These are phyloP conservation scores for Neogobius melanostomus DNA, from an alignment of 2,113 vertebrate species.

Conservation along the genomic window DNA sequence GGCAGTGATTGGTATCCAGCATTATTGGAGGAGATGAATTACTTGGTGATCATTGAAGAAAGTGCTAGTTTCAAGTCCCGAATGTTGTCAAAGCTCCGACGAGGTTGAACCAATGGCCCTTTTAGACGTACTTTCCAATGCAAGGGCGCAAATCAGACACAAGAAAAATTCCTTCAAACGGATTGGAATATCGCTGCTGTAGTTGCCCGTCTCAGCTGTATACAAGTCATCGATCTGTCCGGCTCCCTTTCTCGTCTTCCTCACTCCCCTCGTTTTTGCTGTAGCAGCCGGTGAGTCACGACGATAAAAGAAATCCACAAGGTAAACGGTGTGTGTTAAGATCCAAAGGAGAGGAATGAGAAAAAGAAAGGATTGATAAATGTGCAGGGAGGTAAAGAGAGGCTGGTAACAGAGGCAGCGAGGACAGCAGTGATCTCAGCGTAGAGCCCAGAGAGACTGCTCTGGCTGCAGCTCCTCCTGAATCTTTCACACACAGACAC, in stretches of 20 bases:
- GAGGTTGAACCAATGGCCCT: slow-evolving; percentile 29
- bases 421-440: slow-evolving; percentile 49
- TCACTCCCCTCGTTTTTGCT: slow-evolving; percentile 53
- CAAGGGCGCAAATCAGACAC: slow-evolving; percentile 10
- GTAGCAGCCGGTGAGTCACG: slow-evolving; percentile 59
- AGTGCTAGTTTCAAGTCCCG: slow-evolving; percentile 14
- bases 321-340: slow-evolving; percentile 28
- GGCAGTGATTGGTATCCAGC: slow-evolving; percentile 78
- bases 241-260: slow-evolving; percentile 43
- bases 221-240: slow-evolving; percentile 53
- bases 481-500: slow-evolving; percentile 38
- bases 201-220: slow-evolving; percentile 27
- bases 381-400: slow-evolving; percentile 36
- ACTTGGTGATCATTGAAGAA: slow-evolving; percentile 47
- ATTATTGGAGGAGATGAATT: slow-evolving; percentile 65
- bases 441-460: slow-evolving; percentile 55
- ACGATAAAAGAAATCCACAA: slow-evolving; percentile 45
- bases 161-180: slow-evolving; percentile 19
- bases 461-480: slow-evolving; percentile 69
- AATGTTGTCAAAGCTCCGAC: slow-evolving; percentile 7
- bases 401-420: slow-evolving; percentile 40
- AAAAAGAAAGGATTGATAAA: neutral
- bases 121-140: slow-evolving; percentile 17
- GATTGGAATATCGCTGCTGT: slow-evolving; percentile 12
- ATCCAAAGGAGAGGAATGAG: slow-evolving; percentile 13